These are phyloP conservation scores for Phenganax marumi DNA, from an alignment of 92 coral and sea anemone species.

Conservation along the genomic window DNA sequence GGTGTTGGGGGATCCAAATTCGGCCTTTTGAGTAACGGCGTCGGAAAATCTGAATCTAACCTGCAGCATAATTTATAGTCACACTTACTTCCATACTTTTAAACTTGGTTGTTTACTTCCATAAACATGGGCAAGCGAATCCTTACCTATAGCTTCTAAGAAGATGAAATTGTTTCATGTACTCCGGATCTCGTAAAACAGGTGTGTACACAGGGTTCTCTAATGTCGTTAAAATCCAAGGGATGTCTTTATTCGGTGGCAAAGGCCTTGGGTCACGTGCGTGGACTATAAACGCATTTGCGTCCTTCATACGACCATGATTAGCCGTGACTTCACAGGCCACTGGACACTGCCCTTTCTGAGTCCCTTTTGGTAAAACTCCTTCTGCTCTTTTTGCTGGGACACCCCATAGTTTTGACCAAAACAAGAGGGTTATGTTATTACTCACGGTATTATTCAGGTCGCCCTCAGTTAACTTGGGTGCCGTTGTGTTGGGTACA, in stretches of 20 bases:
- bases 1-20: slow-evolving; percentile 40
- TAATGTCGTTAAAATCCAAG: slow-evolving; percentile 38
- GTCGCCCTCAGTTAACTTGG: background rate
- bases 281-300: slow-evolving; percentile 49
- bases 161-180: slow-evolving; percentile 43
- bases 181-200: slow-evolving; percentile 8
- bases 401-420: slow-evolving; percentile 40
- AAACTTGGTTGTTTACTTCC: no score
- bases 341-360: slow-evolving; percentile 43
- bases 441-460: background rate
- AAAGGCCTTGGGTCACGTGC: slow-evolving; percentile 51
- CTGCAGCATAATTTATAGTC: background rate
- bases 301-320: slow-evolving; percentile 21
- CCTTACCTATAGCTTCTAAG: slow-evolving; percentile 47
- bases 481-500: no score
- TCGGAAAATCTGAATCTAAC: slow-evolving; percentile 49
- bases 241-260: slow-evolving; percentile 44
- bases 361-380: background rate
- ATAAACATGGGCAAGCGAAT: no score
- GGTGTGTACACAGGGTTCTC: slow-evolving; percentile 70
- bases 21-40: slow-evolving; percentile 29
- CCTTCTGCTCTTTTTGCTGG: slow-evolving; percentile 24
- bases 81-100: no score
- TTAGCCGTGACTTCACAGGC: slow-evolving; percentile 54
- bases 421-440: slow-evolving; percentile 35